Conservation (phyloP, 1,140 invertebrate species). For the Procambarus clarkii region DNA sequence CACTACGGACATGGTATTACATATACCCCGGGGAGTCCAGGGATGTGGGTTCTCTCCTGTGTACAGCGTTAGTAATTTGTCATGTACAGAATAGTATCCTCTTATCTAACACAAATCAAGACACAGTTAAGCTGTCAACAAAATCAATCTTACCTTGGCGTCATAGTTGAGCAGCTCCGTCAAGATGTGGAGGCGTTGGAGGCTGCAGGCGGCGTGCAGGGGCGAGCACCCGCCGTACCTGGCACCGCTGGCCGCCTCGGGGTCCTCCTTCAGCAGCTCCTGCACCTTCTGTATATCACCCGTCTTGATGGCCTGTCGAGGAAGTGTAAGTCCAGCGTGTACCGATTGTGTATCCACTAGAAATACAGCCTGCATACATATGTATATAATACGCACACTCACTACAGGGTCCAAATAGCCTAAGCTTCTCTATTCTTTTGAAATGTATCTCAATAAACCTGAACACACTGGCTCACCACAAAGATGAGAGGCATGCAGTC, state of each 20-base stretch:
- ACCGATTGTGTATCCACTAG: background rate
- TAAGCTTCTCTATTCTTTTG: background rate
- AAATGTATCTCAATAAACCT: background rate
- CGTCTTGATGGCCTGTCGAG: slow-evolving; percentile 25
- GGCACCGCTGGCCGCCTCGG: background rate
- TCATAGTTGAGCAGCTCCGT: background rate
- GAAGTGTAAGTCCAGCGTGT: background rate
- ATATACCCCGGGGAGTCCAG: too few relatives aligned
- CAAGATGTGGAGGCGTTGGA: background rate
- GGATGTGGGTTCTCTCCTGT: background rate
- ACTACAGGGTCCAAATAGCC: background rate
- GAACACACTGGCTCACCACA: background rate
- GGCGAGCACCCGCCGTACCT: background rate
- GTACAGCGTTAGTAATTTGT: background rate
- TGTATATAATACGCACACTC: background rate
- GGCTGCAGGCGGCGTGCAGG: slow-evolving; percentile 6
- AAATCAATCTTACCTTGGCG: slow-evolving; percentile 11
- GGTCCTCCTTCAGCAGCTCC: background rate
- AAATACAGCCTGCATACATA: background rate
- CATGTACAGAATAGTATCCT: background rate
- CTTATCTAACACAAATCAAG: background rate
- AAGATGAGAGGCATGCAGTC: background rate
- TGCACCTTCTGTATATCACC: background rate
- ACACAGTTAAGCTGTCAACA: too few relatives aligned
- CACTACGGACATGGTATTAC: background rate